phyloP scores from a whole-genome alignment of 2,797 vertebrate species.

The Heliangelus exortis region DNA sequence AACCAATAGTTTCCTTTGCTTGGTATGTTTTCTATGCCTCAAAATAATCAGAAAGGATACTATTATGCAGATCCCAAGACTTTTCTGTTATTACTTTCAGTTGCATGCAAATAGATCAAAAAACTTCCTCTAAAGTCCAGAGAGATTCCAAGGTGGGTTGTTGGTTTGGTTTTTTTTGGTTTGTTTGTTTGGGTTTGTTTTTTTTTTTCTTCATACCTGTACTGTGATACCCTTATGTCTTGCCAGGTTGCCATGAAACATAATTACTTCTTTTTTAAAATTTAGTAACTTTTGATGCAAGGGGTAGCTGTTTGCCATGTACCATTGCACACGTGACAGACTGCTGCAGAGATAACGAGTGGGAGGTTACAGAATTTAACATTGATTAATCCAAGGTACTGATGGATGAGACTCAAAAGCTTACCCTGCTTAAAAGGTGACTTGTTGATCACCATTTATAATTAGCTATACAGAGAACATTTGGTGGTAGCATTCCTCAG shows the following conservation, averaged over 20 bases:
- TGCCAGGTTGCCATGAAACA: not conserved
- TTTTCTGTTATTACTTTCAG: slow-evolving; percentile 37
- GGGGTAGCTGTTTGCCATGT: not conserved
- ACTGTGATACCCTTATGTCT: not conserved
- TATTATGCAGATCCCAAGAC: not conserved
- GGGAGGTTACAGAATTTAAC: not conserved
- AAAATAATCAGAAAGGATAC: slow-evolving; percentile 19
- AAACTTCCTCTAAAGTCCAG: not conserved
- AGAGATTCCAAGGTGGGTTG: not conserved
- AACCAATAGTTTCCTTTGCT: slow-evolving; percentile 15
- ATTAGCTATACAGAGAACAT: not conserved
- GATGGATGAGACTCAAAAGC: slow-evolving; percentile 14
- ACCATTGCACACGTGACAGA: not conserved
- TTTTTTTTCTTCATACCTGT: not conserved
- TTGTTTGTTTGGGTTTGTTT: too few relatives aligned
- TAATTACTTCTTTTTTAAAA: not conserved
- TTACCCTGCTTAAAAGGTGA: slow-evolving; percentile 43
- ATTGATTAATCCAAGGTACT: not conserved
- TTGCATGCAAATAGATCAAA: slow-evolving; percentile 11
- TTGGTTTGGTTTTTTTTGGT: too few relatives aligned
- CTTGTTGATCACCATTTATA: slow-evolving; percentile 7
- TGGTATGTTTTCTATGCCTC: slow-evolving; percentile 44
- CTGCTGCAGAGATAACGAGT: not conserved
- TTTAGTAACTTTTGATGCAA: not conserved
- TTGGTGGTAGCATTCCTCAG: not conserved